A percentile compares a stretch with the other conserved stretches of the same genome.
Evolutionary conservation across 2,797 vertebrate species (phyloP).

Genomic region (Cynodonichthys magdalenae): DNA sequence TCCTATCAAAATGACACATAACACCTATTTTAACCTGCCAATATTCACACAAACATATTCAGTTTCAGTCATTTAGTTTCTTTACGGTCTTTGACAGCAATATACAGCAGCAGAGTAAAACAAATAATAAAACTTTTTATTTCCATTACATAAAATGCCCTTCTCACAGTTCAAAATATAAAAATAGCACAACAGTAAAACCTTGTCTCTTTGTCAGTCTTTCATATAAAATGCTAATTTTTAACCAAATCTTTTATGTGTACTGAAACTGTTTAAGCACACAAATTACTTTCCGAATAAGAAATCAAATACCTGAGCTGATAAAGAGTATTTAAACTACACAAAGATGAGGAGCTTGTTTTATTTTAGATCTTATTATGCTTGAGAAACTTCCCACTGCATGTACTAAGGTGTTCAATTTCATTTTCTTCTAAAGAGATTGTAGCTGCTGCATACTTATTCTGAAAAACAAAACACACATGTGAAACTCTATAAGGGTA

Average conservation of each 20-base stretch:
- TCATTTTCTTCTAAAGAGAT: conserved; percentile 5
- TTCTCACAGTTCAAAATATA: neutral
- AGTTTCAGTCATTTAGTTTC: neutral
- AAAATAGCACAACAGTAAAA: neutral
- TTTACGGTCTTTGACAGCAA: neutral
- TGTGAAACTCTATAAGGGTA: conserved; percentile 9
- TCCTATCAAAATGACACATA: neutral
- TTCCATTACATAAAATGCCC: neutral
- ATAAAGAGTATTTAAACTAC: neutral
- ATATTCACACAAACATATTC: neutral
- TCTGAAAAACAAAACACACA: conserved; percentile 1
- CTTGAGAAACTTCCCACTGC: neutral
- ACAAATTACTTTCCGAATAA: neutral
- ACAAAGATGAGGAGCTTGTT: neutral
- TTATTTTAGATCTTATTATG: conserved; percentile 10
- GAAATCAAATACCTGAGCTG: neutral
- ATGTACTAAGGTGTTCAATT: conserved; percentile 22
- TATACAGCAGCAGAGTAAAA: neutral
- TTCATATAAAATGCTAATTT: neutral
- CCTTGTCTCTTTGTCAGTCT: neutral
- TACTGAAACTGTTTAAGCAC: neutral
- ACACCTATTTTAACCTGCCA: neutral
- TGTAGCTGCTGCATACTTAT: conserved; percentile 22
- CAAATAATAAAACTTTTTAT: neutral
- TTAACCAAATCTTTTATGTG: neutral